Base-by-base conservation (phyloP, 2,113 vertebrate species). In the Lepus americanus region DNA sequence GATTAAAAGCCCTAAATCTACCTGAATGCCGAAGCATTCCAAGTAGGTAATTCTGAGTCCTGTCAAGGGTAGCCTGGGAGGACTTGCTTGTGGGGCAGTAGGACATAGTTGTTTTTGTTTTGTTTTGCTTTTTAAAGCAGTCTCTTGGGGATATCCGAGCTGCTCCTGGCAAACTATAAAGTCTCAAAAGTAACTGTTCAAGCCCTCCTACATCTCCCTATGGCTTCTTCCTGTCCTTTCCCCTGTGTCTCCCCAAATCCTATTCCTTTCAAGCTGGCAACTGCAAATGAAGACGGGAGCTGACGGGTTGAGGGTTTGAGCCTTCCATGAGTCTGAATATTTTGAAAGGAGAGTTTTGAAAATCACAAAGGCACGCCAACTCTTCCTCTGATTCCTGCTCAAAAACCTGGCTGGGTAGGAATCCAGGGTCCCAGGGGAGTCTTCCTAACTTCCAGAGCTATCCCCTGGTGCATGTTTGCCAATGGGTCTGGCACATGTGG, bases 331-430 rank as follows among this genome's bases (percentile, higher is more conserved):
- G 25, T 85, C n/a, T 90, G 19, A 87, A n/a, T 70, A 59, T 69
- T 90, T 89, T 74, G 49, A 49, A 87, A 95, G 66, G 61, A 86
- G 73, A 82, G 55, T 64, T 94, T 77, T 94, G 94, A 93, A 88
- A 95, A 49, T 90, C 39, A n/a, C 20, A 64, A 80, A 79, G 55
- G 12, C 17, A 44, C 36, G 49, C 73, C 81, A 77, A 66, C 55
- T 82, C 27, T 94, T 89, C 73, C 64, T 94, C 36, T 53, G 31
- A 88, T 66, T 90, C 80, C 66, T 79, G 13, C 70, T 74, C n/a
- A 76, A 36, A 81, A 90, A 77, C 27, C 22, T n/a, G 5, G 64
- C 22, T 76, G 13, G 8, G 59, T 80, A 78, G 87, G 83, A 86
- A 14, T 66, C 31, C 59, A 44, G 63, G 13, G 39, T 23, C 82